Evolutionary conservation across 2,797 vertebrate genomes (phyloP).

Genomic region (Fringilla coelebs): DNA sequence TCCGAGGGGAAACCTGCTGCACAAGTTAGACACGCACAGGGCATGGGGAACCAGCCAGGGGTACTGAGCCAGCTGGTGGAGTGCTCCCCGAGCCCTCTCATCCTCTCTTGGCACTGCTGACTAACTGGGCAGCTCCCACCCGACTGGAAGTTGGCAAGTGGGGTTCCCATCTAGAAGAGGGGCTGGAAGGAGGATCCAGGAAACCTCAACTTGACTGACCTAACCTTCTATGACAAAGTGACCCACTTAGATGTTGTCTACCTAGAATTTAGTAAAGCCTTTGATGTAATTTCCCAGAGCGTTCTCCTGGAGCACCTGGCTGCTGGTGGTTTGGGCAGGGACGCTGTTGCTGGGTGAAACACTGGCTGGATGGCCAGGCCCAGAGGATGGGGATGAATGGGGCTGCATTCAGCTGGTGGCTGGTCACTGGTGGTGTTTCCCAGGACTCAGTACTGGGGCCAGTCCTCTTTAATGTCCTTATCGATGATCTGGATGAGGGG

Average conservation of each 20-base stretch:
- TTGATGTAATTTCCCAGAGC: neutral
- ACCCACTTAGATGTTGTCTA: neutral
- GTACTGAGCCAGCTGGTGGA: neutral
- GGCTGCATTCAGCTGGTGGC: neutral
- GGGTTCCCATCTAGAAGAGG: neutral
- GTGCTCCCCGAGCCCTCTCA: neutral
- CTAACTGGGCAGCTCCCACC: neutral
- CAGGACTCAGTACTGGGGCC: neutral
- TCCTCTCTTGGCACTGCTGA: neutral
- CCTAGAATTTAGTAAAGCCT: neutral
- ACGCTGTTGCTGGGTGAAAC: neutral
- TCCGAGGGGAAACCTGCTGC: neutral
- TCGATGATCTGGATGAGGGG: neutral
- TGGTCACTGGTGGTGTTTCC: neutral
- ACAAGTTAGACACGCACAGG: neutral
- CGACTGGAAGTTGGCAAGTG: neutral
- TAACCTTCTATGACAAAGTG: neutral
- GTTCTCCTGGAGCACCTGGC: neutral
- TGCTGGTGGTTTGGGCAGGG: neutral
- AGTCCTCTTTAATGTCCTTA: neutral
- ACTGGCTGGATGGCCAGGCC: neutral
- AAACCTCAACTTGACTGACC: neutral
- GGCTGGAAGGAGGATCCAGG: neutral
- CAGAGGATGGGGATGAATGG: neutral
- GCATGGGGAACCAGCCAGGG: too few relatives aligned